phyloP scores from a whole-genome alignment of 2,797 vertebrate genomes.

The Babyrousa celebensis region DNA sequence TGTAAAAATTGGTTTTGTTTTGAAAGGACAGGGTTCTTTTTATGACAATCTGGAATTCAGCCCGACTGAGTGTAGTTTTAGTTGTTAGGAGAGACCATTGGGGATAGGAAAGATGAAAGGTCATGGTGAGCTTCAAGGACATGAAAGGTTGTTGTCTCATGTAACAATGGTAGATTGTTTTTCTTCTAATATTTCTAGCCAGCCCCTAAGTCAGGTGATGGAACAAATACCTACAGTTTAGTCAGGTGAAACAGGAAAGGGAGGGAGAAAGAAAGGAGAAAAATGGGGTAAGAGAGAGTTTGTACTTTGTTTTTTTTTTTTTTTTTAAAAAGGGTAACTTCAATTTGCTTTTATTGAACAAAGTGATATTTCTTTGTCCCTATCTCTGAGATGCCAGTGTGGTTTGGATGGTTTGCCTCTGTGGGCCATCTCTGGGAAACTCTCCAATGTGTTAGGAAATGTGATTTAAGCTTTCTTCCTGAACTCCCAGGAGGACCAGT shows the following conservation, averaged over 20 bases:
- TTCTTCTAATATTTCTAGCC: constrained; percentile 91
- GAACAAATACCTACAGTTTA: constrained; percentile 93
- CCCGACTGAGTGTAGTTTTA: constrained; percentile 95
- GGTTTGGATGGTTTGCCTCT: constrained; percentile 89
- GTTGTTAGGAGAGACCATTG: constrained; percentile 94
- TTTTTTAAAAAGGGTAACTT: constrained; percentile 74
- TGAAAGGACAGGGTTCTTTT: constrained; percentile 97
- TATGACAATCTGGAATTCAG: constrained; percentile 97
- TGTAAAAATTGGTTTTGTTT: constrained; percentile 96
- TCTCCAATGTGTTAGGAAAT: constrained; percentile 91
- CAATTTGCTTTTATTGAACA: constrained; percentile 88
- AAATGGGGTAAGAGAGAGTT: constrained; percentile 85
- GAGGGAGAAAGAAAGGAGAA: constrained; percentile 62
- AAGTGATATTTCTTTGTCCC: constrained; percentile 89
- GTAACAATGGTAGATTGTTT: constrained; percentile 95
- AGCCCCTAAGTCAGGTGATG: constrained; percentile 90
- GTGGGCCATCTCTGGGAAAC: constrained; percentile 91
- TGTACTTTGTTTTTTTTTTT: constrained; percentile 75
- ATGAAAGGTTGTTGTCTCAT: constrained; percentile 93
- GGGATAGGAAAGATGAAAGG: constrained; percentile 95
- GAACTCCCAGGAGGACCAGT: constrained; percentile 89
- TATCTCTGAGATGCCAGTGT: constrained; percentile 87
- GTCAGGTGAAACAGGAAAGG: constrained; percentile 91
- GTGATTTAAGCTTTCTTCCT: constrained; percentile 92
- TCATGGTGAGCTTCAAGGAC: constrained; percentile 95